Evolutionary conservation across 2,113 vertebrate genomes (phyloP).

Genomic region (Sceloporus tristichus): DNA sequence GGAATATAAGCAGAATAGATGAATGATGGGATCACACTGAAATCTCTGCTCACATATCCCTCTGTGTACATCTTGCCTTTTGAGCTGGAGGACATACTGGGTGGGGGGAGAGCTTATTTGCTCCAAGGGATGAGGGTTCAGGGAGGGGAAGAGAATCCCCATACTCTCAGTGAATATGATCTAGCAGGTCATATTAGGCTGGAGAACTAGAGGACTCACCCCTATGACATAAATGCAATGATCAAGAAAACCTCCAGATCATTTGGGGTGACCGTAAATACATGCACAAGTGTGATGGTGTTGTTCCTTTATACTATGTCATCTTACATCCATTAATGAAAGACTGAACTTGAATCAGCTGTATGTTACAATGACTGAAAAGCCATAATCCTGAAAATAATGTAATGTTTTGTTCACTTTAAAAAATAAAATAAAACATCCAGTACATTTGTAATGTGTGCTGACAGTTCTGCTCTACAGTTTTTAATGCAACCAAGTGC

Average conservation of each 20-base stretch:
- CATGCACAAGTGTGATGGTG: neutral
- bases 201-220: too few relatives aligned
- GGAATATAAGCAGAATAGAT: too few relatives aligned
- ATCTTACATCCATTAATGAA: constrained; percentile 36
- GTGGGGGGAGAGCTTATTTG: too few relatives aligned
- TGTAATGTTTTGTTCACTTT: constrained; percentile 62
- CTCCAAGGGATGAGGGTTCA: too few relatives aligned
- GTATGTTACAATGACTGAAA: constrained; percentile 45
- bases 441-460: constrained; percentile 43
- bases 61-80: too few relatives aligned
- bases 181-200: too few relatives aligned
- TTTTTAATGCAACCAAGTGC: constrained; percentile 44
- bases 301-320: neutral
- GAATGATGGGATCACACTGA: too few relatives aligned
- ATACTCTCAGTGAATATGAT: too few relatives aligned
- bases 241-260: neutral
- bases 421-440: neutral
- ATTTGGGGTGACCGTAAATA: neutral
- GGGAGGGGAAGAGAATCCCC: too few relatives aligned
- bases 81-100: too few relatives aligned
- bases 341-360: constrained; percentile 44
- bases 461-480: constrained; percentile 50
- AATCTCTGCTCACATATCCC: too few relatives aligned
- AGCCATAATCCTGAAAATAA: constrained; percentile 43
- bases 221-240: neutral